Percentiles rank a stretch among this genome's conserved stretches.
Conservation (phyloP, 2,113 vertebrate genomes). For the Tyrannus savana region DNA sequence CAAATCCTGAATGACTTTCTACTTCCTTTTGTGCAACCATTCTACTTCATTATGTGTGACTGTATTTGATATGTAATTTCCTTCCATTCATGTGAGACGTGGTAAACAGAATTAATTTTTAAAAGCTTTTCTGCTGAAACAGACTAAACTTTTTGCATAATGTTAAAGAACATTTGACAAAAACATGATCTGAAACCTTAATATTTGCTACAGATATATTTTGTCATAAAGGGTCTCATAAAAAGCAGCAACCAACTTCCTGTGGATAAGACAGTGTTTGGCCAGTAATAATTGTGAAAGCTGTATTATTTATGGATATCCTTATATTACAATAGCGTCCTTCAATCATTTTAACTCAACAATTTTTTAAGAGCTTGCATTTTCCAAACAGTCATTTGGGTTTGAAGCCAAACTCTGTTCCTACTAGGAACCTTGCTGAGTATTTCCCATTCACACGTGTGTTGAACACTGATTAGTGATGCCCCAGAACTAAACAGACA, state of each 20-base stretch:
- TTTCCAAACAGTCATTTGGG: neutral
- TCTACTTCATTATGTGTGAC: slow-evolving; percentile 19
- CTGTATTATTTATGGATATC: neutral
- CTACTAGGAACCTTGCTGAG: neutral
- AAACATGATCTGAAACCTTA: neutral
- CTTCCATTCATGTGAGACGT: slow-evolving; percentile 13
- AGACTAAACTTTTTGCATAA: neutral
- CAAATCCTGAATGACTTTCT: neutral
- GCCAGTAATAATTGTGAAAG: neutral
- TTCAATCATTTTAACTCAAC: neutral
- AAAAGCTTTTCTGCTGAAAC: neutral
- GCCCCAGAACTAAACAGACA: neutral
- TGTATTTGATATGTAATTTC: slow-evolving; percentile 36
- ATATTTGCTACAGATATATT: neutral
- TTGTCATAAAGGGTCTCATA: neutral
- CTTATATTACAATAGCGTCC: neutral
- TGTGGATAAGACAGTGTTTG: neutral
- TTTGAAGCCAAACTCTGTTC: neutral
- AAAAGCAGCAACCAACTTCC: neutral
- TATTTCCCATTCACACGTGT: neutral
- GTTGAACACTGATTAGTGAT: neutral
- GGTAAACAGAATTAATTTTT: neutral
- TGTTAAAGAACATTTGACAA: neutral
- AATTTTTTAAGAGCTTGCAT: neutral
- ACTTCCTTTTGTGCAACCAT: slow-evolving; percentile 1